A percentile compares a stretch with the other conserved stretches of the same genome.
Evolutionary conservation across 2,113 vertebrate genomes (phyloP).

Genomic region (Oplegnathus fasciatus): DNA sequence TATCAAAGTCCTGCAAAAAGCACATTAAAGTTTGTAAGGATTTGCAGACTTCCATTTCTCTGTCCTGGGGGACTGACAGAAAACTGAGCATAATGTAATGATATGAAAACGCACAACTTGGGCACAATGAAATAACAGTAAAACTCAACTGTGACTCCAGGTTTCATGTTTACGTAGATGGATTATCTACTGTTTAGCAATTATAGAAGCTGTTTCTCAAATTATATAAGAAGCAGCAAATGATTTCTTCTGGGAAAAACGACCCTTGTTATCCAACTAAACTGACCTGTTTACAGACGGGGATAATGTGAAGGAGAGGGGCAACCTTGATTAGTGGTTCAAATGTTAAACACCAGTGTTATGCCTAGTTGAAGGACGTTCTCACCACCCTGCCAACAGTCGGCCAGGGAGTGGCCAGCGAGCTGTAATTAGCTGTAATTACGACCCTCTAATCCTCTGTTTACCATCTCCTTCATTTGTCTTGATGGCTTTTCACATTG

Average conservation of each 20-base stretch:
- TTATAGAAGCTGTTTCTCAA: slow-evolving; percentile 6
- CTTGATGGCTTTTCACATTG: slow-evolving; percentile 40
- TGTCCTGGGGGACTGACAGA: neutral
- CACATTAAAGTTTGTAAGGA: neutral
- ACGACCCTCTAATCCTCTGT: slow-evolving; percentile 65
- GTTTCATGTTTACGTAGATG: slow-evolving; percentile 4
- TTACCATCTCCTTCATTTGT: slow-evolving; percentile 39
- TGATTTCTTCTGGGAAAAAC: neutral
- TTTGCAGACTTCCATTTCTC: neutral
- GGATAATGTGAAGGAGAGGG: slow-evolving; percentile 50
- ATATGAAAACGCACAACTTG: neutral
- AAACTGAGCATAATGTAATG: neutral
- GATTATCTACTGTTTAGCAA: neutral
- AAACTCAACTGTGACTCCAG: neutral
- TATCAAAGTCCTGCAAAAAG: neutral
- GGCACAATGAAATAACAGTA: neutral
- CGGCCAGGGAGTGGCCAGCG: slow-evolving; percentile 37
- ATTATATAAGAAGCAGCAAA: neutral
- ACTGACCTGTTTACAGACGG: slow-evolving; percentile 35
- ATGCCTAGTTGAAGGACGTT: slow-evolving; percentile 26
- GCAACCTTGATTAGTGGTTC: slow-evolving; percentile 51
- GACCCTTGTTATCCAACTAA: neutral
- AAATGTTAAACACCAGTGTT: slow-evolving; percentile 52
- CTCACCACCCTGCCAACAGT: slow-evolving; percentile 39
- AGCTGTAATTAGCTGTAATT: slow-evolving; percentile 68